These are phyloP conservation scores for Callipepla californica DNA, from an alignment of 2,113 vertebrate species.

Conservation along the genomic window DNA sequence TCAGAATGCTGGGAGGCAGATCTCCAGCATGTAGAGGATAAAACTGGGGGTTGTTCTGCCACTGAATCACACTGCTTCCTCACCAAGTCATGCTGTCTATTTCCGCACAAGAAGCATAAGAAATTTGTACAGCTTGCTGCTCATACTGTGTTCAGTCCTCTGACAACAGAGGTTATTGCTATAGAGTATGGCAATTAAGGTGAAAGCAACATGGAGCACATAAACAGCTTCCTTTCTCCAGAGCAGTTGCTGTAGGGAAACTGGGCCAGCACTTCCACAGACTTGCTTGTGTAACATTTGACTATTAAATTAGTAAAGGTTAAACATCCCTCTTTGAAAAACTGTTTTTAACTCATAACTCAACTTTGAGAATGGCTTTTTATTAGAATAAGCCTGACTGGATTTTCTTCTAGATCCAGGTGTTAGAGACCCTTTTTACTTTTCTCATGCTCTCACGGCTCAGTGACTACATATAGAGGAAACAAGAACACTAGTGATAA, in stretches of 20 bases:
- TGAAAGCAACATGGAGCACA: background rate
- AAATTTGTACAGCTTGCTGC: background rate
- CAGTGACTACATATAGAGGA: background rate
- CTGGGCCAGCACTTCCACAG: background rate
- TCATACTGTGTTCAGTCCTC: background rate
- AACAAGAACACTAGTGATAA: background rate
- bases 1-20: background rate
- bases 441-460: background rate
- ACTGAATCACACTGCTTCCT: background rate
- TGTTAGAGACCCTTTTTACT: background rate
- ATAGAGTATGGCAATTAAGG: background rate
- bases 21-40: background rate
- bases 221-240: background rate
- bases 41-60: background rate
- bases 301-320: background rate
- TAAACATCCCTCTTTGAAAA: background rate
- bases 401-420: background rate
- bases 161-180: background rate
- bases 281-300: background rate
- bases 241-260: background rate
- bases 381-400: background rate
- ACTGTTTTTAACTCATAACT: background rate
- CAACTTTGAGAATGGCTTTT: background rate
- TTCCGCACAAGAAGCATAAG: background rate
- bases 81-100: background rate